These are phyloP conservation scores for Drosophila paucipuncta DNA, from an alignment of 2,888 invertebrate species.

Conservation along the genomic window DNA sequence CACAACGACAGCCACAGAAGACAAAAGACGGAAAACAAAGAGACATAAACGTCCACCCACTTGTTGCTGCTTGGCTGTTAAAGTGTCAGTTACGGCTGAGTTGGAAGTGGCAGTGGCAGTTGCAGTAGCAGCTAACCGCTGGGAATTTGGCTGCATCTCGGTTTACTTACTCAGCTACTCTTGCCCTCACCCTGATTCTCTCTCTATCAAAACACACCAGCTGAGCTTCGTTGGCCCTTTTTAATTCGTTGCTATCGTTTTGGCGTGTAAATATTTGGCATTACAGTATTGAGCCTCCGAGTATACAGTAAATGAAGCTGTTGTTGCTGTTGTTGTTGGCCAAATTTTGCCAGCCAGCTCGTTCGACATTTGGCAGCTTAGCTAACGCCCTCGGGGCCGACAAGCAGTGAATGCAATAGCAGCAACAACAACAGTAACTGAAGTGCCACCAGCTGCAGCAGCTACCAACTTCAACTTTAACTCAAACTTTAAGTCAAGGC, in stretches of 20 bases:
- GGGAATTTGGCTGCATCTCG: constrained; percentile 50
- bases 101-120: constrained; percentile 36
- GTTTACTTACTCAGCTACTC: constrained; percentile 1
- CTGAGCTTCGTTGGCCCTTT: constrained; percentile 38
- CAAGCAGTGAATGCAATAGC: constrained; percentile 30
- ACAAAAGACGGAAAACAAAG: constrained; percentile 65
- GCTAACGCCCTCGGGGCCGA: constrained; percentile 60
- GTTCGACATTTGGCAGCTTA: constrained; percentile 69
- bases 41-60: constrained; percentile 81
- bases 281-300: constrained; percentile 28
- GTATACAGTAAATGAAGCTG: constrained; percentile 46
- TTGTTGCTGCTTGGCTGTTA: constrained; percentile 71
- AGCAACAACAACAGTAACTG: constrained; percentile 13
- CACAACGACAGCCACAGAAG: constrained; percentile 2
- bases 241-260: constrained; percentile 46
- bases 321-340: constrained; percentile 39
- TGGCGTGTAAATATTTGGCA: constrained; percentile 61
- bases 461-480: constrained; percentile 28
- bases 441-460: constrained; percentile 25
- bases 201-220: background rate
- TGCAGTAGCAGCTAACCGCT: constrained; percentile 34
- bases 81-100: constrained; percentile 76
- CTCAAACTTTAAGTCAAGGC: constrained; percentile 28
- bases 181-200: background rate
- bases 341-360: constrained; percentile 46